A percentile compares a stretch with the other conserved stretches of the same genome.
Evolutionary conservation across 2,113 vertebrate genomes (phyloP).

Genomic region (Herpailurus yagouaroundi): DNA sequence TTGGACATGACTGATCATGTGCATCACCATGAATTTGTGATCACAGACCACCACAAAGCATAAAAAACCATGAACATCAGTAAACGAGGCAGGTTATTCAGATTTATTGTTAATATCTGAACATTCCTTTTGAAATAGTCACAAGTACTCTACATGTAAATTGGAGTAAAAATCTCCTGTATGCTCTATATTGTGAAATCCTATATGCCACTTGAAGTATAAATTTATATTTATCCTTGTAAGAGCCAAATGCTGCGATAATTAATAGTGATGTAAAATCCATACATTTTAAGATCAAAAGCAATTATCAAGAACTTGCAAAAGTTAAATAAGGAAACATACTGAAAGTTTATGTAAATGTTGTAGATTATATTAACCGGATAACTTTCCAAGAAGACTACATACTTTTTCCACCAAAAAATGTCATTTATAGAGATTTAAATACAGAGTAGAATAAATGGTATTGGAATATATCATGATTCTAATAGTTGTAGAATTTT

Average conservation of each 20-base stretch:
- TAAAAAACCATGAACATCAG: background rate
- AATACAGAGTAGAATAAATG: conserved; percentile 1
- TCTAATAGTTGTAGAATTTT: background rate
- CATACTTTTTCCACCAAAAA: conserved; percentile 3
- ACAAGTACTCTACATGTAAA: background rate
- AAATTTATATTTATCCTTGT: background rate
- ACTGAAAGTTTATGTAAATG: background rate
- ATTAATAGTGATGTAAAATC: background rate
- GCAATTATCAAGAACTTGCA: background rate
- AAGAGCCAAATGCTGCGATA: background rate
- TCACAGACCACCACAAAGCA: background rate
- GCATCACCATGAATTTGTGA: background rate
- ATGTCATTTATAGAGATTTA: background rate
- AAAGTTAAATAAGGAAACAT: background rate
- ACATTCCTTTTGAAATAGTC: background rate
- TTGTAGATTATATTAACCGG: background rate
- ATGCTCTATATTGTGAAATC: conserved; percentile 8
- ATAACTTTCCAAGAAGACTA: background rate
- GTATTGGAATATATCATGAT: background rate
- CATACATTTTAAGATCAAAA: conserved; percentile 39
- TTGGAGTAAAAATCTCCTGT: background rate
- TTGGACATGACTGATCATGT: background rate
- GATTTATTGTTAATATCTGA: background rate
- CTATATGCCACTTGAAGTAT: background rate
- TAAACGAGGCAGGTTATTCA: background rate